Conservation (phyloP, 1,140 invertebrate genomes). For the Aphaenogaster rudis region DNA sequence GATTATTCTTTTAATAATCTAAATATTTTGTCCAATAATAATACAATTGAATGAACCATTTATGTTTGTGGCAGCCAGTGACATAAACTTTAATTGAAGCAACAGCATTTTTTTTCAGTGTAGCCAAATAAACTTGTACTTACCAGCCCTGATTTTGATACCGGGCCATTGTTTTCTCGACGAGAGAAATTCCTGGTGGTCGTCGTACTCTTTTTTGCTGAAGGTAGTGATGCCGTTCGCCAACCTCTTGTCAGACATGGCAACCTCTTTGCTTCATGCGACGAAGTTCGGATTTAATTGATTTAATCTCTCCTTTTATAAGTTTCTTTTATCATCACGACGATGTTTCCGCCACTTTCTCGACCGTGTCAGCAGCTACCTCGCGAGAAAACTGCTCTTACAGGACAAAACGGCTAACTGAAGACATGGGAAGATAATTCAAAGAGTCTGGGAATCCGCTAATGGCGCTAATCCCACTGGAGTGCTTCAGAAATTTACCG, state of each 20-base stretch:
- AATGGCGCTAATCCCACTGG: no score
- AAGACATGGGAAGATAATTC: neutral
- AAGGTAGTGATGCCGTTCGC: neutral
- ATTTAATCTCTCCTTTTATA: neutral
- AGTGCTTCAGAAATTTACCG: neutral
- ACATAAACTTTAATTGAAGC: no score
- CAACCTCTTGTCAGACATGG: neutral
- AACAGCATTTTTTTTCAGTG: no score
- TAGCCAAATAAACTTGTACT: neutral
- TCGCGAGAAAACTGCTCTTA: neutral
- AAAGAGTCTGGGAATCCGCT: neutral
- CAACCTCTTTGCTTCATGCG: neutral
- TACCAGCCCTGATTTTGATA: neutral
- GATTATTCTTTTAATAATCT: no score
- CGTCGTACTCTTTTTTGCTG: neutral
- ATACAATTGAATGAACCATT: no score
- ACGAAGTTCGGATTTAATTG: neutral
- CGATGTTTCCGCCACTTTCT: neutral
- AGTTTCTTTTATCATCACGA: neutral
- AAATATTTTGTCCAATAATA: no score
- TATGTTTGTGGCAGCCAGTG: no score
- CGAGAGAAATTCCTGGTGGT: neutral
- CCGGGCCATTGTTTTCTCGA: slow-evolving; percentile 27
- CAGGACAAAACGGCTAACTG: no score
- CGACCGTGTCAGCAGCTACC: neutral